Conservation (phyloP, 2,113 vertebrate genomes). For the Gorsachius goisagi region DNA sequence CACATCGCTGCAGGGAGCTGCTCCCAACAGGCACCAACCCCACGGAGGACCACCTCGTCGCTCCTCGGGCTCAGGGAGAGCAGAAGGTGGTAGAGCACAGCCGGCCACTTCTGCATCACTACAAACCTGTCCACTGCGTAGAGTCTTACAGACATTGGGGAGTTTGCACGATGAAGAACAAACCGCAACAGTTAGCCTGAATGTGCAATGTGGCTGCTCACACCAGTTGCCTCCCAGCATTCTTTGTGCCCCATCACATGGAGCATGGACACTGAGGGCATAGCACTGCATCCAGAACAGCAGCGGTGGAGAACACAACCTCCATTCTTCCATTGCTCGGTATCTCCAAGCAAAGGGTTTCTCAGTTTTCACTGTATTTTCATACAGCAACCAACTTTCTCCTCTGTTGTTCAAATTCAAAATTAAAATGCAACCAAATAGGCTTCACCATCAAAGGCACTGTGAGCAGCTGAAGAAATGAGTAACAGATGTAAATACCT, state of each 20-base stretch:
- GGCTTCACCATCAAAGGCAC: not conserved
- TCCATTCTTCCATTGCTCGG: not conserved
- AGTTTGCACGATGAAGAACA: not conserved
- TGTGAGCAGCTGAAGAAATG: not conserved
- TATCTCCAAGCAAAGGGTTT: not conserved
- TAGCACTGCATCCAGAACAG: rapidly evolving
- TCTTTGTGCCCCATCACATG: not conserved
- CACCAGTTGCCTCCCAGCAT: not conserved
- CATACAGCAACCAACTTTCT: not conserved
- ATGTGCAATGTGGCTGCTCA: not conserved
- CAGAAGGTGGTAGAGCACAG: not conserved
- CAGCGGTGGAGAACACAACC: not conserved
- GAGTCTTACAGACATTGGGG: not conserved
- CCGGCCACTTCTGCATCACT: rapidly evolving
- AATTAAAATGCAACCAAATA: not conserved
- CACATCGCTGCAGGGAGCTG: not conserved
- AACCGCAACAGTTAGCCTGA: rapidly evolving
- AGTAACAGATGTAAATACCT: conserved; percentile 74
- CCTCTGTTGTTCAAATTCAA: not conserved
- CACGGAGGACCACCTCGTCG: rapidly evolving
- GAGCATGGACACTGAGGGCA: not conserved
- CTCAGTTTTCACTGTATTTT: not conserved
- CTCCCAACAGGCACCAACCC: not conserved
- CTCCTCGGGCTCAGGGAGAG: not conserved
- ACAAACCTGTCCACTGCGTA: rapidly evolving